These are phyloP conservation scores for Dinocampus coccinellae DNA, from an alignment of 2,888 invertebrate genomes.

Conservation along the genomic window DNA sequence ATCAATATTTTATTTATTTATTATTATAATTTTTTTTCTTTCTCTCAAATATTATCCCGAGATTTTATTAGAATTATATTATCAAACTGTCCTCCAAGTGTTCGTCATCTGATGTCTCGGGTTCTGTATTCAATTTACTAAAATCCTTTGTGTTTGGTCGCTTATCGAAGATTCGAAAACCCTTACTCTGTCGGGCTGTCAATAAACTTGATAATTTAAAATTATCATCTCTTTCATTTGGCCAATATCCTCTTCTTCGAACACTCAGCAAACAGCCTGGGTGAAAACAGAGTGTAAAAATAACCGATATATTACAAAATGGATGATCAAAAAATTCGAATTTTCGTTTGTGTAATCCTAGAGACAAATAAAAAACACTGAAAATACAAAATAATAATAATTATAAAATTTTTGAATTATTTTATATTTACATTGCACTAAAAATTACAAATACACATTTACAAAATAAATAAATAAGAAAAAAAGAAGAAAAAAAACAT, in stretches of 20 bases:
- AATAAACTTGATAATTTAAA: conserved; percentile 78
- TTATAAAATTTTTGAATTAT: conserved; percentile 19
- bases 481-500: too few relatives aligned
- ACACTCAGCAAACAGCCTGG: conserved; percentile 63
- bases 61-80: conserved; percentile 36
- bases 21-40: not conserved
- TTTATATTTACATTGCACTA: conserved; percentile 33
- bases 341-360: not conserved
- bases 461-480: conserved; percentile 4
- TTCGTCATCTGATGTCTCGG: conserved; percentile 67
- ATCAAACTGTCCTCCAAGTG: conserved; percentile 57
- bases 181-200: conserved; percentile 71
- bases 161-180: conserved; percentile 70
- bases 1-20: not conserved
- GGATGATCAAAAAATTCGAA: not conserved
- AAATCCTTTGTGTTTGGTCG: conserved; percentile 66
- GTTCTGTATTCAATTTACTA: conserved; percentile 66
- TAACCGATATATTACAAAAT: not conserved
- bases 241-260: conserved; percentile 60
- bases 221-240: conserved; percentile 62
- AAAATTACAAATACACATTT: conserved; percentile 11
- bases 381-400: conserved; percentile 15
- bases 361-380: not conserved
- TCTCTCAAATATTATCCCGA: not conserved
- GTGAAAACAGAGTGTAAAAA: conserved; percentile 27